These are phyloP conservation scores for Hydrophis major DNA, from an alignment of 2,797 vertebrate species.

Conservation along the genomic window DNA sequence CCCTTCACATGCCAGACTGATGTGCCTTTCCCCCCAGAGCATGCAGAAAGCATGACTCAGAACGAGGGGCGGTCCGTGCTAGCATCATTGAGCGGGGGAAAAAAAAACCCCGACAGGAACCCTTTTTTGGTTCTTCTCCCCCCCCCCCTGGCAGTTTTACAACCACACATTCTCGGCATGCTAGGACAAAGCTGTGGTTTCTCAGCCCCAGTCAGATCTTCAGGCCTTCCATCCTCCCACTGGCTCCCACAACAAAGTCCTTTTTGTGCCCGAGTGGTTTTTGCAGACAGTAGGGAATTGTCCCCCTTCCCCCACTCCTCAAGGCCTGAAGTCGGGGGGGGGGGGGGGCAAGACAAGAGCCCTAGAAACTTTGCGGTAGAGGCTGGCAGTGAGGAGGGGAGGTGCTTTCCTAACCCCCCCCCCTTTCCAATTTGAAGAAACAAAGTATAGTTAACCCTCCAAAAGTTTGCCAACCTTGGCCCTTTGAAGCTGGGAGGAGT, in stretches of 20 bases:
- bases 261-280: not conserved
- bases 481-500: not conserved
- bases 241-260: not conserved
- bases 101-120: not conserved
- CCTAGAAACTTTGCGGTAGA: not conserved
- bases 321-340: not conserved
- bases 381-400: not conserved
- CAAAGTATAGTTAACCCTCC: not conserved
- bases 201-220: not conserved
- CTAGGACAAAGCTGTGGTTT: constrained; percentile 1
- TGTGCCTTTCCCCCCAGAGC: not conserved
- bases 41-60: not conserved
- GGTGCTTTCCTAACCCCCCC: not conserved
- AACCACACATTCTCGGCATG: not conserved
- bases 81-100: not conserved
- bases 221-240: not conserved
- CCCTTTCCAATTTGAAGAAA: not conserved
- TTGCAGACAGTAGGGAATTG: constrained; percentile 3
- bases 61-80: too few species aligned
- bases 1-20: not conserved
- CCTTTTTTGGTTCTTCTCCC: too few species aligned
- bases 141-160: not conserved
- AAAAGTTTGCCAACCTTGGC: not conserved
- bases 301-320: not conserved
- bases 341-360: too few species aligned